Evolutionary conservation across 1,140 invertebrate genomes (phyloP).

Genomic region (Melipona quadrifasciata): DNA sequence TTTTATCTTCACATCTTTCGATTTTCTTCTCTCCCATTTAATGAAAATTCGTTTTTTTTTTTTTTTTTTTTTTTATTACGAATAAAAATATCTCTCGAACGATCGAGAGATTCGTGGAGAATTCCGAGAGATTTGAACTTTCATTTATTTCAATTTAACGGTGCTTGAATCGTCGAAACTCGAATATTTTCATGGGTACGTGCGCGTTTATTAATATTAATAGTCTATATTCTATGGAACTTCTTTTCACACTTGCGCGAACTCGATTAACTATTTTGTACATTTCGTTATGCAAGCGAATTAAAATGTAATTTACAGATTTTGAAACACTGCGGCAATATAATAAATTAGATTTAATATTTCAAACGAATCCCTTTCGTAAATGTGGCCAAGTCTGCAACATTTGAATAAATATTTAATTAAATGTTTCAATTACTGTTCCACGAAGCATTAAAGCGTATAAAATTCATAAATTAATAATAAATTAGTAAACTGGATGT

Average conservation of each 20-base stretch:
- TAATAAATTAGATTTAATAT: not conserved
- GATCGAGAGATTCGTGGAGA: conserved; percentile 12
- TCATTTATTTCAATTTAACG: not conserved
- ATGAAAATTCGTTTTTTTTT: not conserved
- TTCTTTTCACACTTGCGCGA: not conserved
- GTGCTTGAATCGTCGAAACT: not conserved
- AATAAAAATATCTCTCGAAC: not conserved
- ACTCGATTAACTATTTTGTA: not conserved
- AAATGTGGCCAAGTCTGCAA: not conserved
- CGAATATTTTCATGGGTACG: not conserved
- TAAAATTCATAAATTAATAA: not conserved
- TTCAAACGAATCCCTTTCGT: not conserved
- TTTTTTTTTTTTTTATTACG: not conserved
- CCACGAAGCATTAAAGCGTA: too few relatives aligned
- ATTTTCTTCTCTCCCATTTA: not conserved
- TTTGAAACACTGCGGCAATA: not conserved
- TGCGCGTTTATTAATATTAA: not conserved
- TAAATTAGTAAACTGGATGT: not conserved
- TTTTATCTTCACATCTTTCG: not conserved
- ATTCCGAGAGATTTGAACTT: not conserved
- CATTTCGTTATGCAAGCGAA: not conserved
- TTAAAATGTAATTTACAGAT: not conserved
- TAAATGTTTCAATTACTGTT: not conserved
- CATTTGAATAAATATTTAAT: not conserved
- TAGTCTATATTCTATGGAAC: not conserved